These are phyloP conservation scores for Prochilodus magdalenae DNA, from an alignment of 2,113 vertebrate species.

Conservation along the genomic window DNA sequence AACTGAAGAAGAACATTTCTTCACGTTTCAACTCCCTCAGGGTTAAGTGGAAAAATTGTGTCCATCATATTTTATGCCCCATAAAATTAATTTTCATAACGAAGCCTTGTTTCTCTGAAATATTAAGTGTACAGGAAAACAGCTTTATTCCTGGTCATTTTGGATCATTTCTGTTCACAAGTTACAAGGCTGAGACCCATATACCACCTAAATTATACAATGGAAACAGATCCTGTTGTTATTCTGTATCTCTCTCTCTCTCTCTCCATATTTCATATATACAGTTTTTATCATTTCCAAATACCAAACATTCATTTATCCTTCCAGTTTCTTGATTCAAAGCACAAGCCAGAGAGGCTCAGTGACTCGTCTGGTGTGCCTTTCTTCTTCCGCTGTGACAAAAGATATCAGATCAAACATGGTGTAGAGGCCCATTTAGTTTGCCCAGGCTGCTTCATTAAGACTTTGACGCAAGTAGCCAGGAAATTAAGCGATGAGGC, in stretches of 20 bases:
- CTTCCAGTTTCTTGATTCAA: constrained; percentile 26
- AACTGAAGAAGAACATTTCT: too few relatives aligned
- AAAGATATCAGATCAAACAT: constrained; percentile 51
- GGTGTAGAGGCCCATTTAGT: constrained; percentile 43
- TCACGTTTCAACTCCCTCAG: too few relatives aligned
- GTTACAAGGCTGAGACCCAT: too few relatives aligned
- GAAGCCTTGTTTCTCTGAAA: too few relatives aligned
- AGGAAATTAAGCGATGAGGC: constrained; percentile 52
- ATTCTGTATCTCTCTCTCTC: background rate
- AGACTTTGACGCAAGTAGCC: constrained; percentile 49
- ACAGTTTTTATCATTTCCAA: background rate
- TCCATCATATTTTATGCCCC: too few relatives aligned
- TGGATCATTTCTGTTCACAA: too few relatives aligned
- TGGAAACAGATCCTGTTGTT: too few relatives aligned
- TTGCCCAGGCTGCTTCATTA: constrained; percentile 47
- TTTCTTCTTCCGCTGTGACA: constrained; percentile 41
- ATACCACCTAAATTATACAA: too few relatives aligned
- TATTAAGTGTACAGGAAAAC: too few relatives aligned
- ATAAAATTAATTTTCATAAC: too few relatives aligned
- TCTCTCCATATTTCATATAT: constrained; percentile 12
- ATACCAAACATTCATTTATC: constrained; percentile 33
- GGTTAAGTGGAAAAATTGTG: too few relatives aligned
- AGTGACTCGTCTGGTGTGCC: constrained; percentile 35
- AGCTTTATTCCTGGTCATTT: too few relatives aligned
- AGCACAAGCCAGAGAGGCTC: constrained; percentile 33